Evolutionary conservation across 2,888 invertebrate species (phyloP), one percentile per base, ranked within the genome.

Genomic region (Andrena chrysosceles): DNA sequence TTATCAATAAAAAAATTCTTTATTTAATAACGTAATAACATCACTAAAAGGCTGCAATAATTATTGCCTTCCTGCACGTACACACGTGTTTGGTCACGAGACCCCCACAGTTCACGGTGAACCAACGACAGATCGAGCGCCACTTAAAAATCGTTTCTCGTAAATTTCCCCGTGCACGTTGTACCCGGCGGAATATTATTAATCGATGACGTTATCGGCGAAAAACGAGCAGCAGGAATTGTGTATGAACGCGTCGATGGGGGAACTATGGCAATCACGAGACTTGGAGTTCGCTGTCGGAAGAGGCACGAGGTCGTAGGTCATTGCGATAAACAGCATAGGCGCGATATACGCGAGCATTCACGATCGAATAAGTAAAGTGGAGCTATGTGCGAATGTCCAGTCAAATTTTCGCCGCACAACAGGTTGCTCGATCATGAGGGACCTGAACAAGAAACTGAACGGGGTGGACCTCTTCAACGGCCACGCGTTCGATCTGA

Each of bases 361-460:
- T 31, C 26, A 23, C 70, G 81, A 75, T 74, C 23, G 31, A 59
- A 81, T 81, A 73, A 81, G 62, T 81, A 76, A 16, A 62, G 48
- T 8, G 48, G 71, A 42, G 29, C 60, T 42, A 64, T 33, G 26
- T 49, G 56, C 48, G 66, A 63, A 16, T 16, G 54, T 29, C 52
- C 78, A 85, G 84, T 80, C 31, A 31, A 31, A 80, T 56, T 56
- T 77, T 81, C 33, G 49, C 6, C 42, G 8, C 20, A 20, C 13
- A 4, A 10, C 10, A 0, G 26, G 29, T 5, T 29, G 4, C 7
- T 42, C 35, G 23, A 67, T 8, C 16, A 85, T 85, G 85, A 70
- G 70, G 35, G 79, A 84, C 23, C 23, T 72, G 52, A 84, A 85
- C n/a, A 79, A 74, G 48, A 84, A 85, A 23, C 1, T 20, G 6